Base-by-base conservation (phyloP, 2,797 vertebrate species). In the Muscicapa striata region DNA sequence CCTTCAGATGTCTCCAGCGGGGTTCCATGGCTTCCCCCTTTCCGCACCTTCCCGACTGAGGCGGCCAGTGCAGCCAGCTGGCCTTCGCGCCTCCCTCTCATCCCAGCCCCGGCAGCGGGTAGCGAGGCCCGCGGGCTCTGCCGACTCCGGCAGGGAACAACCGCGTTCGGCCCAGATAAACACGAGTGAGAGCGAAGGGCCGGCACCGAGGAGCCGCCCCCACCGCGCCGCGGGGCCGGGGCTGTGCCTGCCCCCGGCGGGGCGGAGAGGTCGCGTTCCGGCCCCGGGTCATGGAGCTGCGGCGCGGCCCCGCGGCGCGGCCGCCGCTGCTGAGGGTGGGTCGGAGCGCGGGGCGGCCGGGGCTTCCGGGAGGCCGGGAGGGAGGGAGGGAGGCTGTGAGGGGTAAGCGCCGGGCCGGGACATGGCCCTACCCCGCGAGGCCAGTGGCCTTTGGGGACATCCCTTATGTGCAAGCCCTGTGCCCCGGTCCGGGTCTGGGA, bases 201-300 rank as follows among this genome's bases (percentile, higher is more conserved):
- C 34, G 2, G 5, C 7, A 3, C 7, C 7, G 0, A 10, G 9
- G 1, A 7, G 15, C 16, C 8, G 11, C 26, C 38, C 0, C 1
- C 13, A 0, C 12, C 1, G 48, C 0, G 2, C 41, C 23, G 3
- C 23, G 3, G 24, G 15, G 6, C 75, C 3, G 46, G 7, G 29
- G 17, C 68, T 5, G 24, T 17, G 26, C 27, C 38, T 5, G 54
- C 5, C 10, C 17, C 9, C 45, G 4, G 55, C 51, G 4, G 17
- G 15, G 9, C 36, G 32, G 9, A 8, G 4, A 17, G n/a, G 8
- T 1, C 17, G 11, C n/a, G 24, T 6, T 16, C 13, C 20, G 5
- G 22, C 15, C 26, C 7, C 32, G 13, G 36, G 36, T 11, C 51
- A 94, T 93, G 95, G 94, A 90, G 40, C 40, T 8, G 30, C 9